Evolutionary conservation across 2,113 vertebrate species (phyloP).

Genomic region (Paratilapia polleni): DNA sequence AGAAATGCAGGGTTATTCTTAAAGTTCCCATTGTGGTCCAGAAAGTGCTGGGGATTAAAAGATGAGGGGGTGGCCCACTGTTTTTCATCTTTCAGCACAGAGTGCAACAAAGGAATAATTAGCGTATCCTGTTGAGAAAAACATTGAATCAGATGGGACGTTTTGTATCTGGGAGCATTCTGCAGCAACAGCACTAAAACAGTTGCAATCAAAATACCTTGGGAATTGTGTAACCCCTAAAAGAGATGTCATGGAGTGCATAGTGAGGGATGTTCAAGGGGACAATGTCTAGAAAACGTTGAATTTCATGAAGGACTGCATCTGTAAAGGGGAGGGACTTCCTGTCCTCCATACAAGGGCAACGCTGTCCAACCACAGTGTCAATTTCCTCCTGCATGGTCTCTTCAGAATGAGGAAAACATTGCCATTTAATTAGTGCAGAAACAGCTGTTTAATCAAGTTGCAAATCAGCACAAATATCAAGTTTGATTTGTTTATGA

Average conservation of each 20-base stretch:
- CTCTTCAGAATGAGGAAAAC: conserved; percentile 62
- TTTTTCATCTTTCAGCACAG: conserved; percentile 58
- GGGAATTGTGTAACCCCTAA: conserved; percentile 75
- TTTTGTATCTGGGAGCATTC: background rate
- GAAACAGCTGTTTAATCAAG: background rate
- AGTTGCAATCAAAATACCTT: conserved; percentile 52
- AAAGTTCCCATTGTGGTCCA: conserved; percentile 57
- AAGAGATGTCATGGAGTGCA: conserved; percentile 58
- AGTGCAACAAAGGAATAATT: conserved; percentile 61
- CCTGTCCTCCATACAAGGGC: conserved; percentile 80
- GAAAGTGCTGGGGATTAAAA: conserved; percentile 62
- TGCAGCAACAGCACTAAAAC: background rate
- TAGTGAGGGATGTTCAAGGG: conserved; percentile 76
- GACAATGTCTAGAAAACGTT: conserved; percentile 68
- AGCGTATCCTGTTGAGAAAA: conserved; percentile 41
- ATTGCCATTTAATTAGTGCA: background rate
- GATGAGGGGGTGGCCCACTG: conserved; percentile 37
- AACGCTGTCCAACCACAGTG: conserved; percentile 73
- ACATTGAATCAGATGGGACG: background rate
- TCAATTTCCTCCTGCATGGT: conserved; percentile 86
- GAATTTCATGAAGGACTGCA: conserved; percentile 77
- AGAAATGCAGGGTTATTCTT: conserved; percentile 58
- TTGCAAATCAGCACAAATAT: background rate
- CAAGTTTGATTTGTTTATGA: no score
- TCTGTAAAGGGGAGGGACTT: conserved; percentile 79